Base-by-base conservation (phyloP, 2,113 vertebrate genomes). In the Mirza zaza region DNA sequence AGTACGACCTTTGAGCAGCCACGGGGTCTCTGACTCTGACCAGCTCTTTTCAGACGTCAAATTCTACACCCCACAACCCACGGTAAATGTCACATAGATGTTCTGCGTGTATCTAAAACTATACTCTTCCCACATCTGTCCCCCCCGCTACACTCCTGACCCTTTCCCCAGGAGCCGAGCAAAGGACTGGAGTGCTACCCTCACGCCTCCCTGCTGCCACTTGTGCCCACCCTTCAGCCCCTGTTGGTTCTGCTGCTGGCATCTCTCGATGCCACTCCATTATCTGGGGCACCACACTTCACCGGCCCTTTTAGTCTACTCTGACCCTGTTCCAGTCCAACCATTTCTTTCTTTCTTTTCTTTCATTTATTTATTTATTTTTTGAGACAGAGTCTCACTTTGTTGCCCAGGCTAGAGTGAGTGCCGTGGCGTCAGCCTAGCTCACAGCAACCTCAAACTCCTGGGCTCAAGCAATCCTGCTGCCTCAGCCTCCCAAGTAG, bases 31-130 rank as follows among this genome's bases (percentile, higher is more conserved):
- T 82, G 85, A 77, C 45, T 48, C 52, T 82, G 90, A 77, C 36
- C 57, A 92, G 36, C 77, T 87, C 17, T 88, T 83, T 87, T 88
- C 20, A 88, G 12, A 63, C 50, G 50, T 68, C 36, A 88, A 48
- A 70, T 84, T 91, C n/a, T 52, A 21, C 8, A 80, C 85, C 57
- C 13, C 59, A 32, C 7, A 20, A 87, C 63, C 70, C 25, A 27
- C 10, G 55, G 65, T 55, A 48, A 91, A 55, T 91, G 42, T 91
- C 83, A 68, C 36, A 20, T 0, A 25, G 50, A 63, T 32, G 5
- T n/a, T 68, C 18, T 20, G 25, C 36, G n/a, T 52, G 50, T 52
- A 63, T 50, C 48, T 21, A 12, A 42, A 82, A 86, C 59, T 76
- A 25, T 94, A 32, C 57, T 70, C 18, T 75, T 87, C 45, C 29